A percentile compares a stretch with the other conserved stretches of the same genome.
Evolutionary conservation across 1,140 invertebrate genomes (phyloP).

Genomic region (Pectinophora gossypiella): DNA sequence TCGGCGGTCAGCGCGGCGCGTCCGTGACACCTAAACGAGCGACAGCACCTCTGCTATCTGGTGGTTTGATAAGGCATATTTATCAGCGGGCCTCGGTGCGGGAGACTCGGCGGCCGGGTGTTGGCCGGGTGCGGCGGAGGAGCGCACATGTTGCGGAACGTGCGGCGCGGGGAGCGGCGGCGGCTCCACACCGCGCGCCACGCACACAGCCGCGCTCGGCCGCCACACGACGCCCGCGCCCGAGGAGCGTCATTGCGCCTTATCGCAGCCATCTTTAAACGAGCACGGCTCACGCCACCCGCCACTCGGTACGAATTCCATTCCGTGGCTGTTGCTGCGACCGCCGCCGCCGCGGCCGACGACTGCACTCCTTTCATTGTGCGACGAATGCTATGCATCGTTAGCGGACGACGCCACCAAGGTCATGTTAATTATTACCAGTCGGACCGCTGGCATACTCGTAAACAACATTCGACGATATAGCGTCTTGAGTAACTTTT

Average conservation of each 20-base stretch:
- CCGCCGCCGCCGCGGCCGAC: conserved; percentile 50
- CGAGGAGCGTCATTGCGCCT: conserved; percentile 64
- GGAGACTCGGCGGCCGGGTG: conserved; percentile 40
- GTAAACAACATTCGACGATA: background rate
- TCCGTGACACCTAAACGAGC: conserved; percentile 68
- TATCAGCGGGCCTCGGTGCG: conserved; percentile 52
- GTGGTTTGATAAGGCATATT: conserved; percentile 62
- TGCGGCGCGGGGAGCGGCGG: conserved; percentile 42
- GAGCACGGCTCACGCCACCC: conserved; percentile 61
- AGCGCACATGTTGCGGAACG: conserved; percentile 67
- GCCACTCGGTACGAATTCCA: conserved; percentile 58
- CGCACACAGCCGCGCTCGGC: conserved; percentile 48
- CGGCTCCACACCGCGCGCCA: conserved; percentile 38
- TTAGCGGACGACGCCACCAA: conserved; percentile 40
- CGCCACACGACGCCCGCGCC: conserved; percentile 59
- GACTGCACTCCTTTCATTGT: conserved; percentile 57
- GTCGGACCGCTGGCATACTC: conserved; percentile 42
- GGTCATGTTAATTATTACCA: conserved; percentile 57
- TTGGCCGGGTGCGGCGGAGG: conserved; percentile 28
- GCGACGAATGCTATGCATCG: conserved; percentile 26
- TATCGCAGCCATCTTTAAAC: conserved; percentile 73
- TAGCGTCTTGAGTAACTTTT: background rate
- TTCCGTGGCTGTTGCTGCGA: conserved; percentile 36
- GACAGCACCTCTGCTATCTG: conserved; percentile 70
- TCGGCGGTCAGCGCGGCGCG: conserved; percentile 37